Base-by-base conservation (phyloP, 2,888 invertebrate species). In the Machimus rusticus region DNA sequence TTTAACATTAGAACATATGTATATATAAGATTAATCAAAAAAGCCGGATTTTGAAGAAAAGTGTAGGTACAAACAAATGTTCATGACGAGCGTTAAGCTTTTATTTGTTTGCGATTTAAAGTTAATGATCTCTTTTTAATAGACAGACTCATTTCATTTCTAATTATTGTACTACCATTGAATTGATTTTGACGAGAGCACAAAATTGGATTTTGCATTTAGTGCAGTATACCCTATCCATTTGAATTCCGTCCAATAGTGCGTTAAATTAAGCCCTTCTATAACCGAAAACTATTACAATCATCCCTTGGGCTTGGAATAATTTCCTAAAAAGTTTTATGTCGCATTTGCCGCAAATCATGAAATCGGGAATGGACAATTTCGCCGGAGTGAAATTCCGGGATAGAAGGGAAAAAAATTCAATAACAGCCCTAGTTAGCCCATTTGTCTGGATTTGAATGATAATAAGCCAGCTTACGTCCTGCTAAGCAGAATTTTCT, bases 391-490 rank as follows among this genome's bases (percentile, higher is more conserved):
- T 23, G 66, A 66, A 66, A 66, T 66, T 66, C 28, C 66, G 66
- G 23, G 66, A 28, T 28, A 66, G 23, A 14, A 12, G 5, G 23
- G 57, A 57, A 51, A 4, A 4, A 46, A 39, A 78, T 23, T 51
- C 51, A 79, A 79, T 79, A 28, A 79, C 46, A 79, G 46, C 31
- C 28, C 46, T 79, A 34, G 51, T 79, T 79, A 79, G 16, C 79
- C 31, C 46, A 43, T 82, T 57, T 82, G 31, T 82, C 55, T 55
- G 82, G n/a, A 66, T 82, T 82, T 82, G 82, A 82, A 82, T 55
- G 82, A 31, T 82, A 66, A 82, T 82, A 82, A 82, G 82, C 82
- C 19, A 51, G 57, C 28, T 66, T 51, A 37, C 31, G 37, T 37
- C 66, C 66, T 37, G 51, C 66, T 51, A 82, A 82, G 37, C 23